Percentiles rank a stretch among this genome's conserved stretches.
These are phyloP conservation scores for Mycteria americana DNA, from an alignment of 2,797 vertebrate genomes.

Conservation along the genomic window DNA sequence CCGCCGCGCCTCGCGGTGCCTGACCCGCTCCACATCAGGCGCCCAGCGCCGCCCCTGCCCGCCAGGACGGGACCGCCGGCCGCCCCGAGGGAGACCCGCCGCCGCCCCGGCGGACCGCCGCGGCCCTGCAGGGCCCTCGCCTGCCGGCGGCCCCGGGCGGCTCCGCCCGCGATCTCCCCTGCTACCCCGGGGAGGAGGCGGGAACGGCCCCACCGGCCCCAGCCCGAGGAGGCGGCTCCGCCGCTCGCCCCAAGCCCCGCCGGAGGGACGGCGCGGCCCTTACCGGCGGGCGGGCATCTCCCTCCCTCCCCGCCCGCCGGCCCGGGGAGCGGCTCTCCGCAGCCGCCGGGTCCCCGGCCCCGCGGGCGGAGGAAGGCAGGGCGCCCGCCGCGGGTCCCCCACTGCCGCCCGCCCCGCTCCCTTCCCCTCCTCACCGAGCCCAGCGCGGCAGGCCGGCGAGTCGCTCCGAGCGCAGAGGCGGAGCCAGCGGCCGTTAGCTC, in stretches of 20 bases:
- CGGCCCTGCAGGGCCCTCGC: background rate
- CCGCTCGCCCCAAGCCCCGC: background rate
- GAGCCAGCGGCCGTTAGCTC: too few relatives aligned
- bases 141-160: background rate
- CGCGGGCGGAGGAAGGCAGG: too few relatives aligned
- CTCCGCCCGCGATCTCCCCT: background rate
- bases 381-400: background rate
- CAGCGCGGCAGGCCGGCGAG: background rate
- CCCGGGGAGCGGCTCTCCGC: background rate
- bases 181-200: too few relatives aligned
- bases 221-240: background rate
- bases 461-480: background rate
- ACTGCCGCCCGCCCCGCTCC: background rate
- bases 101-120: too few relatives aligned
- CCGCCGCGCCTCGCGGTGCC: fast-evolving
- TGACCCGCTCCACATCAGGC: background rate
- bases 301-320: too few relatives aligned
- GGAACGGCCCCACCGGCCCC: background rate
- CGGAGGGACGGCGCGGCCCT: background rate
- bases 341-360: background rate
- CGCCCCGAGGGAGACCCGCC: too few relatives aligned
- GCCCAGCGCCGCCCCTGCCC: too few relatives aligned
- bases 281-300: too few relatives aligned
- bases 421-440: background rate
- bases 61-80: background rate